Evolutionary conservation across 2,113 vertebrate species (phyloP).

Genomic region (Acrocephalus arundinaceus): DNA sequence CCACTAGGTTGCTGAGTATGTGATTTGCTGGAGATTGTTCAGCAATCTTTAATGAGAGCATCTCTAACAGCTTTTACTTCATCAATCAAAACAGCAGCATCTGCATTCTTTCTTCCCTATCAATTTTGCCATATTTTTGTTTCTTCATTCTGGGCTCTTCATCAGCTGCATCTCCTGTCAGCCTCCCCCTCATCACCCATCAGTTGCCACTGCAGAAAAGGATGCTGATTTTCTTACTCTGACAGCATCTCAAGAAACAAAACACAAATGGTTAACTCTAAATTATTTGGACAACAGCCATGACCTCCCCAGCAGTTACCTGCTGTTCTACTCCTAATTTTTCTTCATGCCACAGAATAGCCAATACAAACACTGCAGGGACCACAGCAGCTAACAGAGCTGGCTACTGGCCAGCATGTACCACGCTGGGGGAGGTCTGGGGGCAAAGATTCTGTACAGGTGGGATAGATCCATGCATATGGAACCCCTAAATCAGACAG

Average conservation of each 20-base stretch:
- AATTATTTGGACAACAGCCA: not conserved
- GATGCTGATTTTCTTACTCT: not conserved
- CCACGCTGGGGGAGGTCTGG: not conserved
- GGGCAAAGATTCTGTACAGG: not conserved
- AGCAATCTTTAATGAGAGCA: not conserved
- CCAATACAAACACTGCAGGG: not conserved
- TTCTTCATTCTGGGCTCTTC: not conserved
- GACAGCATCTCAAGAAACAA: not conserved
- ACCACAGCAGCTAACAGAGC: not conserved
- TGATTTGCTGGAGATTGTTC: not conserved
- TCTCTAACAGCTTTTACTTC: not conserved
- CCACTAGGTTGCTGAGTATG: not conserved
- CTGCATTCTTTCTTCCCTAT: not conserved
- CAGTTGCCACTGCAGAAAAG: not conserved
- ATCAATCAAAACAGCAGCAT: conserved; percentile 19
- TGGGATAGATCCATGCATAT: not conserved
- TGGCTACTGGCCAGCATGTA: not conserved
- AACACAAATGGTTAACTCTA: not conserved
- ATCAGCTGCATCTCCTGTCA: conserved; percentile 2
- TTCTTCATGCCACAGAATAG: not conserved
- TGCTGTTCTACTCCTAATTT: not conserved
- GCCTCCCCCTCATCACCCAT: not conserved
- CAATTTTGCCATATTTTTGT: not conserved
- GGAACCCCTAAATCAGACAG: not conserved
- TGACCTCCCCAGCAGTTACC: not conserved